These are phyloP conservation scores for Erethizon dorsatum DNA, from an alignment of 2,797 vertebrate genomes.

Conservation along the genomic window DNA sequence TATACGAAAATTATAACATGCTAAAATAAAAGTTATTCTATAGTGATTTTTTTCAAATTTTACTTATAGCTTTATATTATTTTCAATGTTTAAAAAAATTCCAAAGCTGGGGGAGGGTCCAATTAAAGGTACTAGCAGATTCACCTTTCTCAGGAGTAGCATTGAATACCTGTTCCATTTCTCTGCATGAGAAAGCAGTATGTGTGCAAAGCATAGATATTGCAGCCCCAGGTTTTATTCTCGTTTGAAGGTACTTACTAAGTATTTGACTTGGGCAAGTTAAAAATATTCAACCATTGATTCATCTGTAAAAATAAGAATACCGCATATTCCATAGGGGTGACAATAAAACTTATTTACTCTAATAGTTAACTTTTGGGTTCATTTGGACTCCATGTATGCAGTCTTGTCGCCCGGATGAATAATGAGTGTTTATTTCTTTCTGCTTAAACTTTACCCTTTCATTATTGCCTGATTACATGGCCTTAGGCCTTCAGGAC, in stretches of 20 bases:
- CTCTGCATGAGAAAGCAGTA: not conserved
- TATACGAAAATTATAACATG: not conserved
- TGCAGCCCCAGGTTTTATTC: not conserved
- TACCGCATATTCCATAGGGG: not conserved
- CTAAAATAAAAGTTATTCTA: not conserved
- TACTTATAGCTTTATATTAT: constrained; percentile 18
- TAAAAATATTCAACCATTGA: not conserved
- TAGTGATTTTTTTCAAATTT: not conserved
- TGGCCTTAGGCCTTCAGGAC: not conserved
- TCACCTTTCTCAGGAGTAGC: not conserved
- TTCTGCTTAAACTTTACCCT: not conserved
- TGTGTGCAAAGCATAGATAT: not conserved
- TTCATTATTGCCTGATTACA: not conserved
- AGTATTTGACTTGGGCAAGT: not conserved
- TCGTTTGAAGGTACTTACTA: not conserved
- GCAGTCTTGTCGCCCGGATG: not conserved
- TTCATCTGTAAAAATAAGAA: constrained; percentile 1
- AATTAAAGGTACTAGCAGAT: not conserved
- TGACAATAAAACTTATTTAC: not conserved
- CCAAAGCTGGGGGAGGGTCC: not conserved
- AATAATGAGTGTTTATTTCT: not conserved
- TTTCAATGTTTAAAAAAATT: constrained; percentile 29
- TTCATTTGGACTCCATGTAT: not conserved
- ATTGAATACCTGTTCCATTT: not conserved
- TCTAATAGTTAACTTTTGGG: not conserved